Conservation (phyloP, 2,113 vertebrate genomes). For the Danionella cerebrum region DNA sequence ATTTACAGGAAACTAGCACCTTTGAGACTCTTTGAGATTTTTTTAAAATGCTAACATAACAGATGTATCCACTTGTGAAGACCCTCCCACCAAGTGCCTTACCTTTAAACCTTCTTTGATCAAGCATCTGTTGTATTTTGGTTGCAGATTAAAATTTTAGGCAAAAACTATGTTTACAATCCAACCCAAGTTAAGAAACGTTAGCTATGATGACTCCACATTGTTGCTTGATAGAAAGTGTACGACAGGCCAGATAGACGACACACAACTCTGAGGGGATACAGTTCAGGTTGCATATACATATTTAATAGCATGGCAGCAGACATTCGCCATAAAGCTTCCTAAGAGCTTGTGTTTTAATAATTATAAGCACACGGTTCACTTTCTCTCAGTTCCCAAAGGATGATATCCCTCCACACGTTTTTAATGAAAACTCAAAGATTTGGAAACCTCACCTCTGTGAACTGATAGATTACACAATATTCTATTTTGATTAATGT, state of each 20-base stretch:
- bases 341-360: neutral
- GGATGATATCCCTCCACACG: neutral
- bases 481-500: neutral
- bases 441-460: neutral
- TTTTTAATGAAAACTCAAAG: neutral
- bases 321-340: neutral
- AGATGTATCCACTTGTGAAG: too few species aligned
- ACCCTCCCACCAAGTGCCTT: too few species aligned
- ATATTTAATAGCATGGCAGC: neutral
- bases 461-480: neutral
- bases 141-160: neutral
- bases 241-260: neutral
- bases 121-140: too few species aligned
- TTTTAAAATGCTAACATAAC: too few species aligned
- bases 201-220: neutral
- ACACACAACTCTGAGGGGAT: conserved; percentile 1
- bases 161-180: neutral
- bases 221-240: neutral
- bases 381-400: neutral
- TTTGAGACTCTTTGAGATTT: conserved; percentile 32
- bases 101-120: neutral
- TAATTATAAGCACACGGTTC: neutral
- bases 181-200: neutral
- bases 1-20: conserved; percentile 49
- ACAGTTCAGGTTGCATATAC: conserved; percentile 16